phyloP scores from a whole-genome alignment of 2,888 invertebrate species.

The Eupithecia inturbata region DNA sequence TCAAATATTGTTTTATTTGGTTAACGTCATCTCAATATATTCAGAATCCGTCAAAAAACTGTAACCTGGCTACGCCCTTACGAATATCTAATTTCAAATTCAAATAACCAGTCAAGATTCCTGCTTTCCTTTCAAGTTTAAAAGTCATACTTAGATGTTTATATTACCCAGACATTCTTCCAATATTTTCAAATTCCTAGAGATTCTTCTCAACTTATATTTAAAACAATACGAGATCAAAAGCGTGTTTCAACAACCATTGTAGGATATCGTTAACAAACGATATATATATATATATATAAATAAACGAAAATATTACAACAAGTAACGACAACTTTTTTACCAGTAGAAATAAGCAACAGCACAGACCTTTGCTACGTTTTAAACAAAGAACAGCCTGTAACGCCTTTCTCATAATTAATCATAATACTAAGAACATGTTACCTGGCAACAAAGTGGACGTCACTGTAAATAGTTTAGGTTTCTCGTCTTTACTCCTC shows the following conservation, averaged over 20 bases:
- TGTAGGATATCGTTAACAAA: background rate
- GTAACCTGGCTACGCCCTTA: constrained; percentile 23
- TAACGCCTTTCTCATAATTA: background rate
- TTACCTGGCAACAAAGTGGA: background rate
- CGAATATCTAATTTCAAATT: constrained; percentile 26
- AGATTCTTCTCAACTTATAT: background rate
- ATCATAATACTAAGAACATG: background rate
- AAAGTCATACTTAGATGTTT: background rate
- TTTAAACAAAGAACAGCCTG: background rate
- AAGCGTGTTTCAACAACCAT: background rate
- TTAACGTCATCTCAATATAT: background rate
- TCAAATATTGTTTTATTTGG: background rate
- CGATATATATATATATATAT: background rate
- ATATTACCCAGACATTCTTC: background rate
- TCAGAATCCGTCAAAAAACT: constrained; percentile 12
- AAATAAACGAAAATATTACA: too few relatives aligned
- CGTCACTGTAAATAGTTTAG: background rate
- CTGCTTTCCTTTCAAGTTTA: constrained; percentile 17
- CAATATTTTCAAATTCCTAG: background rate
- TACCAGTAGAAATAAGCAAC: background rate
- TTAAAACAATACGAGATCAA: background rate
- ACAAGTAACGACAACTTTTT: background rate
- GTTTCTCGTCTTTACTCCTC: background rate
- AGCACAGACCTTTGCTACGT: background rate
- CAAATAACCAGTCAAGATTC: constrained; percentile 30